Conservation (phyloP, 1,140 invertebrate genomes). For the Apis laboriosa region DNA sequence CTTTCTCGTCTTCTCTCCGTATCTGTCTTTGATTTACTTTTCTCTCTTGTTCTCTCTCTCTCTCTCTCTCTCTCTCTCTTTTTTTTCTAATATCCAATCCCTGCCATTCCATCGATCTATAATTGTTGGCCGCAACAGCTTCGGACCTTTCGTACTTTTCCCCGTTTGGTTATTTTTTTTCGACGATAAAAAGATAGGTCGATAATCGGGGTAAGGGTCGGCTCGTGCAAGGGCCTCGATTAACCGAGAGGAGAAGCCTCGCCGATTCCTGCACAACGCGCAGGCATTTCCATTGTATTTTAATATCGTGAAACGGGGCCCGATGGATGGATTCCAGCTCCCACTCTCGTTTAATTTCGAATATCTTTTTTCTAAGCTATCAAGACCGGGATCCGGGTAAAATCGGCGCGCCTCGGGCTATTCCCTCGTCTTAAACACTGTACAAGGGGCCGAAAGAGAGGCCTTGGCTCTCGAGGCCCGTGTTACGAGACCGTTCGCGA, state of each 20-base stretch:
- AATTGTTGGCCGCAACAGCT: conserved; percentile 24
- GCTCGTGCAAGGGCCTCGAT: conserved; percentile 19
- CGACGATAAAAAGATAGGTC: neutral
- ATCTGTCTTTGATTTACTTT: neutral
- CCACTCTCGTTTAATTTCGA: conserved; percentile 54
- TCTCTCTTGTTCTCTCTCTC: neutral
- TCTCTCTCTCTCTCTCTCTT: neutral
- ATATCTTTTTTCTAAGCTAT: conserved; percentile 54
- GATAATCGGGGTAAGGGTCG: neutral
- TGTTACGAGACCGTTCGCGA: conserved; percentile 51
- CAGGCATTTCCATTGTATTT: conserved; percentile 42
- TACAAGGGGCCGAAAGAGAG: neutral
- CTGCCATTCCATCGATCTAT: conserved; percentile 44
- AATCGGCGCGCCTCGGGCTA: conserved; percentile 61
- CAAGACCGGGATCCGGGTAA: conserved; percentile 46
- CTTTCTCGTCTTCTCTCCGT: conserved; percentile 49
- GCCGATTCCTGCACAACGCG: conserved; percentile 43
- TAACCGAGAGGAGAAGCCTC: neutral
- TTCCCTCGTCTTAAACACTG: conserved; percentile 39
- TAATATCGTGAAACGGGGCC: conserved; percentile 43
- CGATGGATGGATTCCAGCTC: conserved; percentile 6
- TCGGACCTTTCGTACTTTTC: conserved; percentile 6
- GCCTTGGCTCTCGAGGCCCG: conserved; percentile 24
- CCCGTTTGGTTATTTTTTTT: neutral
- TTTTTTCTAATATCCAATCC: conserved; percentile 58